Conservation (phyloP, 2,888 invertebrate species). For the Drosophila tanythrix region DNA sequence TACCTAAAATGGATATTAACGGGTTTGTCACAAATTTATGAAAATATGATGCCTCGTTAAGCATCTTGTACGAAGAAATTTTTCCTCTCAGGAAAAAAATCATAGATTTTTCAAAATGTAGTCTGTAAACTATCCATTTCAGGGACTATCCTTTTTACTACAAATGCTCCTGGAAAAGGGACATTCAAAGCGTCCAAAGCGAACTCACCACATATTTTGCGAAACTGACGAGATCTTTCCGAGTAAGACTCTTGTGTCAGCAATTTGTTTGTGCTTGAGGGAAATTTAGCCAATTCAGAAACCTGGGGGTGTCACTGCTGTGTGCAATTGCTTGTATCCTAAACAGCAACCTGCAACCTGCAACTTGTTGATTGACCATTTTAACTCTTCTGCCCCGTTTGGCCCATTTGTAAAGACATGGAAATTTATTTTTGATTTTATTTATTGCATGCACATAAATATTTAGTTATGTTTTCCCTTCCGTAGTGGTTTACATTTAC, state of each 20-base stretch:
- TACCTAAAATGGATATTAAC: too few relatives aligned
- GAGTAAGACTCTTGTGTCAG: background rate
- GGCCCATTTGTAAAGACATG: constrained; percentile 2
- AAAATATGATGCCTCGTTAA: background rate
- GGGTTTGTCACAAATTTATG: too few relatives aligned
- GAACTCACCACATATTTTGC: background rate
- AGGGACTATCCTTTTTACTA: background rate
- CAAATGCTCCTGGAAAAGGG: background rate
- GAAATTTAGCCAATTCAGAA: background rate
- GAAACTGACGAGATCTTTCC: background rate
- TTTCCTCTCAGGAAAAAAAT: background rate
- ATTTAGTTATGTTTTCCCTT: constrained; percentile 60
- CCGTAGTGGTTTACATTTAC: constrained; percentile 52
- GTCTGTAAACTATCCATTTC: background rate
- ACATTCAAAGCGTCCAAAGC: background rate
- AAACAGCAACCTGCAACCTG: background rate
- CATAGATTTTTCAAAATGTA: background rate
- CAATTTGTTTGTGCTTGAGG: background rate
- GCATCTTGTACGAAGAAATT: background rate
- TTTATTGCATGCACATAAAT: constrained; percentile 83
- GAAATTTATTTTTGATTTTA: constrained; percentile 28
- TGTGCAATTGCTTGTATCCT: background rate
- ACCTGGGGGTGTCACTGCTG: background rate
- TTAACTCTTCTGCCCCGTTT: background rate
- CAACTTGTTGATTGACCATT: background rate